Conservation (phyloP, 2,113 vertebrate genomes). For the Ariopsis seemanni region DNA sequence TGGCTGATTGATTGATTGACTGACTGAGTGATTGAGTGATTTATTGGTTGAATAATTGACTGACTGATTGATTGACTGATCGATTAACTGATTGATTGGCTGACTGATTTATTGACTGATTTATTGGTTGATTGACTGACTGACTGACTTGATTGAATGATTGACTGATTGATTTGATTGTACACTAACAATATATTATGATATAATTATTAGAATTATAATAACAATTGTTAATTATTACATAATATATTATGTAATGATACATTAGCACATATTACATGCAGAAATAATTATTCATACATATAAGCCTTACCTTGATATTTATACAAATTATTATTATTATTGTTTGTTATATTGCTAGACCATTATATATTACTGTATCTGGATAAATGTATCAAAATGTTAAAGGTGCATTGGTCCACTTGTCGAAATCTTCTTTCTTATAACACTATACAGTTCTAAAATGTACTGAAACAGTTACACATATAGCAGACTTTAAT, state of each 20-base stretch:
- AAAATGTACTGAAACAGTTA: background rate
- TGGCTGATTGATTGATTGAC: background rate
- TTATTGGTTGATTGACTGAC: background rate
- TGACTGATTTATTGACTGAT: background rate
- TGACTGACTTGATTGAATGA: too few species aligned
- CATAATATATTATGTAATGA: too few species aligned
- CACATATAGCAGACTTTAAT: background rate
- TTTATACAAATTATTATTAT: too few species aligned
- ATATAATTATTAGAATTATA: background rate
- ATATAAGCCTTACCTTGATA: background rate
- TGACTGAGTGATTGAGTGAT: background rate
- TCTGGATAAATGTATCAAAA: background rate
- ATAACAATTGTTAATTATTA: too few species aligned
- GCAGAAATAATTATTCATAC: background rate
- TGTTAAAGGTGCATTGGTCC: too few species aligned
- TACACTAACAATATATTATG: background rate
- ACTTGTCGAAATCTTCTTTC: background rate
- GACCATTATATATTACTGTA: background rate
- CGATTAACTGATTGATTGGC: background rate
- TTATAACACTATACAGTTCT: background rate
- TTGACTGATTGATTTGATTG: background rate
- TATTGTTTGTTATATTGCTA: background rate
- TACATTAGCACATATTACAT: too few species aligned
- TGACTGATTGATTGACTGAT: background rate
- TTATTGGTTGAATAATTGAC: background rate